phyloP scores from a whole-genome alignment of 2,888 invertebrate species.

The Minunthozetes semirufus region DNA sequence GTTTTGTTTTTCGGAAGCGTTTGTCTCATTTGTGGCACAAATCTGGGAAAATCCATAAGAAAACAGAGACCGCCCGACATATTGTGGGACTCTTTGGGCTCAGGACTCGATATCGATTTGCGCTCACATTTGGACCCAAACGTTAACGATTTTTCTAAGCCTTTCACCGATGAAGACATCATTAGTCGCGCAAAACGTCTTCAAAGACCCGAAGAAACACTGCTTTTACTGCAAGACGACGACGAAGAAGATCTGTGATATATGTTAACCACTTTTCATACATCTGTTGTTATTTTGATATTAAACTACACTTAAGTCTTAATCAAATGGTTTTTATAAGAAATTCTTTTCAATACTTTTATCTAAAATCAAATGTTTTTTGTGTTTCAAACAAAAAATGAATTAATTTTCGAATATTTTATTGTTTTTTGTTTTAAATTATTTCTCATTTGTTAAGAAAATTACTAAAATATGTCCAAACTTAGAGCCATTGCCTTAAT shows the following conservation, averaged over 20 bases:
- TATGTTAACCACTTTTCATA: not conserved
- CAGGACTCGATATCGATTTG: constrained; percentile 37
- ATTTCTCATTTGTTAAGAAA: no score
- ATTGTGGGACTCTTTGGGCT: constrained; percentile 33
- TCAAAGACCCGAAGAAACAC: constrained; percentile 20
- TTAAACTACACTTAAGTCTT: no score
- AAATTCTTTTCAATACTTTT: no score
- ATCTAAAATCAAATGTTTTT: no score
- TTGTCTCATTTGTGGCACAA: constrained; percentile 16
- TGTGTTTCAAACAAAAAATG: no score
- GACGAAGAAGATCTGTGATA: constrained; percentile 29
- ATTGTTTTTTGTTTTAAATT: no score
- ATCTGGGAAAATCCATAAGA: not conserved
- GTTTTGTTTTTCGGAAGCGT: constrained; percentile 15
- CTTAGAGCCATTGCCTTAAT: no score
- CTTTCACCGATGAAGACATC: constrained; percentile 20
- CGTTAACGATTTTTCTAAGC: not conserved
- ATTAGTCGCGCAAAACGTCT: constrained; percentile 4
- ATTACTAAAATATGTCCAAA: no score
- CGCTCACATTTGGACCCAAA: constrained; percentile 29
- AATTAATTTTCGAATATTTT: no score
- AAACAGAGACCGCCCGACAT: constrained; percentile 23
- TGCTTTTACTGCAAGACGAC: constrained; percentile 8
- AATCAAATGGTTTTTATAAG: not conserved
- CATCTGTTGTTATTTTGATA: not conserved